Conservation (phyloP, 2,888 invertebrate genomes). For the Auanema sp. region DNA sequence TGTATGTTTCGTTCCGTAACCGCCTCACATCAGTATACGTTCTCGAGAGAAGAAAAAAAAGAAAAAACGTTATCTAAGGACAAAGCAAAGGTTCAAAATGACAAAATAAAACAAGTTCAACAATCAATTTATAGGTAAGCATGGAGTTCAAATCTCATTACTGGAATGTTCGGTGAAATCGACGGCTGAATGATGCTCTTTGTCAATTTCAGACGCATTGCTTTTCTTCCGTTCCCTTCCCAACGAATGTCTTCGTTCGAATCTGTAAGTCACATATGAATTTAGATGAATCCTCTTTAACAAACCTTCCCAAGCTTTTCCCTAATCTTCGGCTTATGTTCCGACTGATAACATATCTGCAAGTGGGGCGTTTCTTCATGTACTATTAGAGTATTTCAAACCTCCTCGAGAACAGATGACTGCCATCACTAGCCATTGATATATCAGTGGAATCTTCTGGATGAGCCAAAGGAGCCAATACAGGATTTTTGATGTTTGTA, state of each 20-base stretch:
- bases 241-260: constrained; percentile 30
- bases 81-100: too few species aligned
- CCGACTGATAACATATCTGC: constrained; percentile 4
- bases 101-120: too few species aligned
- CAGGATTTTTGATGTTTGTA: constrained; percentile 3
- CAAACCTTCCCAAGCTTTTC: constrained; percentile 10
- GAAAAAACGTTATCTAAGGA: too few species aligned
- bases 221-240: constrained; percentile 31
- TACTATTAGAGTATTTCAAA: too few species aligned
- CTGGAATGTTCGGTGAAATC: constrained; percentile 38
- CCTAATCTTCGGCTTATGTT: constrained; percentile 6
- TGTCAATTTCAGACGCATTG: constrained; percentile 17
- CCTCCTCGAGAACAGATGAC: too few species aligned
- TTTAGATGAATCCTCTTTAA: not conserved
- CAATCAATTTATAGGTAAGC: too few species aligned
- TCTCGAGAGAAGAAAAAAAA: too few species aligned
- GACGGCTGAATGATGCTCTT: constrained; percentile 40
- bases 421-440: too few species aligned
- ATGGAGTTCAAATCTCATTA: not conserved
- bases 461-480: constrained; percentile 6
- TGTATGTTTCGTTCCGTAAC: too few species aligned
- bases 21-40: too few species aligned
- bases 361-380: not conserved
- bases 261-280: not conserved
- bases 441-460: constrained; percentile 5